A percentile compares a stretch with the other conserved stretches of the same genome.
These are phyloP conservation scores for Bhutanitis thaidina DNA, from an alignment of 2,888 invertebrate genomes.

Conservation along the genomic window DNA sequence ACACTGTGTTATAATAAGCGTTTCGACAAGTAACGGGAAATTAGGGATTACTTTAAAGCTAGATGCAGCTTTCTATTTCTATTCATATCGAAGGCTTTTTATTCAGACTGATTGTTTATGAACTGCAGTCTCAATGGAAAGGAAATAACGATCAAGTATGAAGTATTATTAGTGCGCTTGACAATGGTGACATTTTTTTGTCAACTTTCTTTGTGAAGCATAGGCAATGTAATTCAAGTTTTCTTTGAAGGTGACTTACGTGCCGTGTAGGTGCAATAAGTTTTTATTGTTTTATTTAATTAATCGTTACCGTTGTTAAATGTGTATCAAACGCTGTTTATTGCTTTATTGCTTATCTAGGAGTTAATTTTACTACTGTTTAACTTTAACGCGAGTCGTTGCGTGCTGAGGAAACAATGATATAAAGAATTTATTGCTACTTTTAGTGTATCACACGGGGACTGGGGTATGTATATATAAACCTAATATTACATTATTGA, in stretches of 20 bases:
- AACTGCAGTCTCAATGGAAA: conserved; percentile 59
- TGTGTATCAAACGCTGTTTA: conserved; percentile 19
- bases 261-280: conserved; percentile 11
- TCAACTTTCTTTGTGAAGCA: conserved; percentile 16
- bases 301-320: conserved; percentile 16
- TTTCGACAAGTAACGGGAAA: too few species aligned
- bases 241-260: conserved; percentile 11
- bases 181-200: conserved; percentile 16
- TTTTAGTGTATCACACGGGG: background rate
- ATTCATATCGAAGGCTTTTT: conserved; percentile 18
- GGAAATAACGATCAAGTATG: conserved; percentile 68
- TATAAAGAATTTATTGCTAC: conserved; percentile 12
- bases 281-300: conserved; percentile 19
- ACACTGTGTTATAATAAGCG: too few species aligned
- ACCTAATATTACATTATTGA: too few species aligned
- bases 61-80: background rate
- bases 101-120: conserved; percentile 56
- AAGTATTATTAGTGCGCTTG: conserved; percentile 50
- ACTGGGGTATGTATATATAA: background rate
- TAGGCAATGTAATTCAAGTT: conserved; percentile 17
- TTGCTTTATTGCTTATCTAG: conserved; percentile 20
- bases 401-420: conserved; percentile 20
- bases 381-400: conserved; percentile 17
- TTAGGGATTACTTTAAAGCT: too few species aligned
- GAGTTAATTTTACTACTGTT: conserved; percentile 22